Evolutionary conservation across 2,888 invertebrate species (phyloP), one percentile per base, ranked within the genome.

Genomic region (Hartigia nigra): DNA sequence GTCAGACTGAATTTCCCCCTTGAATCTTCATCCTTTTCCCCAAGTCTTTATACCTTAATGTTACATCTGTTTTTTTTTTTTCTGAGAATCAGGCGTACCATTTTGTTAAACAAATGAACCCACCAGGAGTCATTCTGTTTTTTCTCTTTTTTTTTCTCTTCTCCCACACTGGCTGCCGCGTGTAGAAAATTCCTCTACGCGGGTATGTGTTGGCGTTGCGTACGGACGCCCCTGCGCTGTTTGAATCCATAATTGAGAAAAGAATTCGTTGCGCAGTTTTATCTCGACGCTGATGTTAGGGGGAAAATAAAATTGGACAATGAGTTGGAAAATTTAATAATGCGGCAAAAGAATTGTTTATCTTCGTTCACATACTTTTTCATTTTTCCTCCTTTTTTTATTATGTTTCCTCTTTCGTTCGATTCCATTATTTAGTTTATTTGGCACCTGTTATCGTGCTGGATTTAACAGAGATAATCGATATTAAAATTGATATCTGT

Each of bases 141-240:
- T 36, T 34, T 55, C 74, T 70, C 34, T 31, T 70, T 35, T 31
- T 70, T 78, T 72, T 76, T 36, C 69, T 5, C 39, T 72, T 70
- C 69, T 23, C 78, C 75, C 34, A 76, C 31, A 69, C 77, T 81
- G 76, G 70, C 23, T 69, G 74, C 77, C 3, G 32, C n/a, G 72
- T 9, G 72, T 31, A 31, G 69, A 23, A 31, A 74, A 72, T 76
- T 76, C 69, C 76, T 70, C 32, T 81, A 74, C 76, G 76, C 80
- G 79, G 69, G 76, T 79, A 79, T 81, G 78, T 82, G 82, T 81
- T 76, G 78, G 75, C 79, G 78, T 74, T 69, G 77, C 79, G 76
- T 78, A 78, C 78, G 80, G 78, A 77, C 78, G 36, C n/a, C 39
- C 5, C 37, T n/a, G 76, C 70, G n/a, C 55, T 74, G 34, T 39